Evolutionary conservation across 2,888 invertebrate genomes (phyloP).

Genomic region (Mellilla xanthometata): DNA sequence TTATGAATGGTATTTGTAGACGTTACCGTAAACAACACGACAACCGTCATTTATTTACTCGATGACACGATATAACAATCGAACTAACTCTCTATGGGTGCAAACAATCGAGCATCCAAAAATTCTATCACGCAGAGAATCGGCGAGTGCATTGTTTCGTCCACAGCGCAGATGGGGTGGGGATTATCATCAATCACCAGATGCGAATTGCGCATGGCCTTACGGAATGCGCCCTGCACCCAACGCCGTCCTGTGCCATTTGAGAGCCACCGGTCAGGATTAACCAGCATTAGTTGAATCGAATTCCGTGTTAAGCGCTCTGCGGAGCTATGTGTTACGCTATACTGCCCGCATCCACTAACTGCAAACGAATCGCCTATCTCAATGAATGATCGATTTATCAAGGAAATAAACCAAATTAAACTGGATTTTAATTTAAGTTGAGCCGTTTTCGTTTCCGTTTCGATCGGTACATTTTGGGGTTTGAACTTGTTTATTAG

Average conservation of each 20-base stretch:
- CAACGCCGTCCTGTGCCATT: constrained; percentile 46
- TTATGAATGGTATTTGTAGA: too few relatives aligned
- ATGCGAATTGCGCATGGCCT: constrained; percentile 74
- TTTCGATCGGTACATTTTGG: constrained; percentile 39
- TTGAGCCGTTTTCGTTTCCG: constrained; percentile 61
- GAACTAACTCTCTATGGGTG: background rate
- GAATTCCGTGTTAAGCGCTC: constrained; percentile 76
- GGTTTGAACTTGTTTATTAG: constrained; percentile 20
- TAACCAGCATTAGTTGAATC: constrained; percentile 78
- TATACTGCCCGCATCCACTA: constrained; percentile 34
- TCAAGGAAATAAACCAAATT: constrained; percentile 39
- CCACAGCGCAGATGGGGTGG: constrained; percentile 51
- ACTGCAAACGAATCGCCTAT: constrained; percentile 45
- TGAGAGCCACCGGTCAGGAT: constrained; percentile 67
- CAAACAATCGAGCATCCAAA: constrained; percentile 31
- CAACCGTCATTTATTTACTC: too few relatives aligned
- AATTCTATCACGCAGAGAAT: constrained; percentile 38
- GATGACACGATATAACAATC: too few relatives aligned
- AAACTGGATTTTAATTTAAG: constrained; percentile 59
- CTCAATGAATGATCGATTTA: constrained; percentile 47
- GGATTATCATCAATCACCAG: constrained; percentile 79
- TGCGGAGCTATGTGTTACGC: constrained; percentile 70
- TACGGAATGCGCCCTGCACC: constrained; percentile 64
- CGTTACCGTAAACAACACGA: too few relatives aligned
- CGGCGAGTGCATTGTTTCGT: constrained; percentile 54